These are phyloP conservation scores for Gryllus bimaculatus DNA, from an alignment of 1,140 invertebrate species.

Conservation along the genomic window DNA sequence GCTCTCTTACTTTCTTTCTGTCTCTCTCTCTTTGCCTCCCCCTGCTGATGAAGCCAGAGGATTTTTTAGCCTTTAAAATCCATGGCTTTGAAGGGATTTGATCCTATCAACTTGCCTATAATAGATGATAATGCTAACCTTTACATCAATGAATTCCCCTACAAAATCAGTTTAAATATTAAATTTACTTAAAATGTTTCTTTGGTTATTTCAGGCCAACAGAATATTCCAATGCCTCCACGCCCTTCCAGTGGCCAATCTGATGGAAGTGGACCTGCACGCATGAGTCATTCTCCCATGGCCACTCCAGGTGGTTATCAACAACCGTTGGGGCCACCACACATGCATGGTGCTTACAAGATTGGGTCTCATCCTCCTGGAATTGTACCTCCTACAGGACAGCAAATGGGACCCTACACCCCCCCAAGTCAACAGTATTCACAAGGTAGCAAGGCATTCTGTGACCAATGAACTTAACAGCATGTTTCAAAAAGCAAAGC, in stretches of 20 bases:
- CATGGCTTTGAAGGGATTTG: no score
- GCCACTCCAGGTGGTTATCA: conserved; percentile 54
- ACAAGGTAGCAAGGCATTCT: conserved; percentile 9
- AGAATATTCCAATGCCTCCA: conserved; percentile 85
- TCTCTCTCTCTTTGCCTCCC: no score
- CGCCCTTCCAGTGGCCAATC: conserved; percentile 83
- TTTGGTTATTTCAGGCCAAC: conserved; percentile 58
- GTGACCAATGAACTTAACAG: no score
- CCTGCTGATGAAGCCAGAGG: no score
- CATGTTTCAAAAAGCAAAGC: no score
- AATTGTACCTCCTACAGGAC: conserved; percentile 42
- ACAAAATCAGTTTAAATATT: no score
- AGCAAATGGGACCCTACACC: conserved; percentile 43
- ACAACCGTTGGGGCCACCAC: conserved; percentile 50
- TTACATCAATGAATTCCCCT: no score
- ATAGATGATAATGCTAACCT: no score
- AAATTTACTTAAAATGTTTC: neutral
- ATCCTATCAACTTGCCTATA: no score
- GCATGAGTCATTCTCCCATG: conserved; percentile 67
- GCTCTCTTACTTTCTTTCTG: no score
- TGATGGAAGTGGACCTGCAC: conserved; percentile 59
- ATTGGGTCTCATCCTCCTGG: conserved; percentile 40
- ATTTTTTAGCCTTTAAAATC: no score
- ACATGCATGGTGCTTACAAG: conserved; percentile 47
- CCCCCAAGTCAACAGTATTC: conserved; percentile 38